Conservation (phyloP, 2,888 invertebrate genomes). For the Melanchra persicariae region DNA sequence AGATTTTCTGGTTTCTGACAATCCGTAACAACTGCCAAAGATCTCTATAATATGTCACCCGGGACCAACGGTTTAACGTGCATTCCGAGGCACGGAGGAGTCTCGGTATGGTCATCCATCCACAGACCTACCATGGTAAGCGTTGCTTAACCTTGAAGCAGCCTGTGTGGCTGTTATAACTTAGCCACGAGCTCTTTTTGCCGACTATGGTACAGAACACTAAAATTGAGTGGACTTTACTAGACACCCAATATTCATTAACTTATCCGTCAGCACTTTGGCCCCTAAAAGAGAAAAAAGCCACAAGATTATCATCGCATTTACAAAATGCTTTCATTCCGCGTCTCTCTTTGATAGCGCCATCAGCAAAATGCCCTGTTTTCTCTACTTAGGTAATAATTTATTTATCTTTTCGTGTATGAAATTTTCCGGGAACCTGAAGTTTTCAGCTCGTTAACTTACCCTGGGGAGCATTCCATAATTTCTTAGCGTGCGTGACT, state of each 20-base stretch:
- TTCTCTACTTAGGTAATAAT: slow-evolving; percentile 61
- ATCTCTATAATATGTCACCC: too few species aligned
- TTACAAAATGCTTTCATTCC: slow-evolving; percentile 5
- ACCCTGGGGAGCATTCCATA: slow-evolving; percentile 63
- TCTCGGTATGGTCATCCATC: too few species aligned
- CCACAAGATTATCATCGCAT: slow-evolving; percentile 16
- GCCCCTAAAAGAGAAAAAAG: not conserved
- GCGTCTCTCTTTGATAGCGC: slow-evolving; percentile 15
- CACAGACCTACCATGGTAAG: too few species aligned
- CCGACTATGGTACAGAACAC: too few species aligned
- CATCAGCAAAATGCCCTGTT: slow-evolving; percentile 49
- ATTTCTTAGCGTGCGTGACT: slow-evolving; percentile 68
- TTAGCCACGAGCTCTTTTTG: too few species aligned
- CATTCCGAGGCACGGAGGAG: too few species aligned
- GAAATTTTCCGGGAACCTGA: slow-evolving; percentile 59
- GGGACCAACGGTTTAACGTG: too few species aligned
- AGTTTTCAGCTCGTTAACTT: slow-evolving; percentile 65
- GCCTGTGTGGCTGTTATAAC: too few species aligned
- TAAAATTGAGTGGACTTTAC: too few species aligned
- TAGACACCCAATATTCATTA: not conserved
- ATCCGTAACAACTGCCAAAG: too few species aligned
- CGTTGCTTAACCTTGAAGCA: too few species aligned
- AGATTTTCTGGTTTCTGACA: too few species aligned
- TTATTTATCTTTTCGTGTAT: slow-evolving; percentile 66
- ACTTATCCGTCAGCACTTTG: not conserved